Base-by-base conservation (phyloP, 2,797 vertebrate species). In the Periparus ater region DNA sequence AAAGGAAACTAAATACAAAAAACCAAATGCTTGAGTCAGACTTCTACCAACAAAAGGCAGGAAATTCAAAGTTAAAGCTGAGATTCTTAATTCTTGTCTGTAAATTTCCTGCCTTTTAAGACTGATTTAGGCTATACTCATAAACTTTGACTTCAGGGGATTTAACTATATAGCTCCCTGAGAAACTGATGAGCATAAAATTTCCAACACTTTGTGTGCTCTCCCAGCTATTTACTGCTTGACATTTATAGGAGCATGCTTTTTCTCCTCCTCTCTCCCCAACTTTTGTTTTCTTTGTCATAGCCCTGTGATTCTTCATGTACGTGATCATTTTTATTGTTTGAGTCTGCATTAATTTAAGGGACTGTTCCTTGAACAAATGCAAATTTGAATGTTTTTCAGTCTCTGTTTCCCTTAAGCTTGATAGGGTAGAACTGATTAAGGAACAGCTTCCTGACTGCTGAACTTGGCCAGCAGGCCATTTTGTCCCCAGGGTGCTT, bases 71-170 rank as follows among this genome's bases (percentile, higher is more conserved):
- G 84, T 80, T 96, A 80, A 95, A 93, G 82, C 90, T 85, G 78
- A 93, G 85, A 61, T 94, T 91, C 91, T 79, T 88, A 94, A 78
- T 90, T 91, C 77, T 96, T 95, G 79, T 93, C 89, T 90, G 58
- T 92, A 92, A 96, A 96, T 95, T 95, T 96, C 95, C 96, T 96
- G 91, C 81, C 85, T 95, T 95, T 95, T 93, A 89, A 95, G 81
- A 85, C 68, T 90, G 67, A 81, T 71, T 94, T 71, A 94, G 61
- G 81, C 81, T 78, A 11, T 85, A n/a, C 47, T 93, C 51, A 54
- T 85, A 57, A 86, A 71, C 65, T 86, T 81, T 61, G 73, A 68
- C 70, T 91, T 85, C 13, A 6, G 15, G 36, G 38, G 12, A 57
- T 82, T 95, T 93, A 95, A 92, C 89, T 91, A 0, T 74, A 23